A percentile compares a stretch with the other conserved stretches of the same genome.
Conservation (phyloP, 2,113 vertebrate species). For the Calidris pygmaea region DNA sequence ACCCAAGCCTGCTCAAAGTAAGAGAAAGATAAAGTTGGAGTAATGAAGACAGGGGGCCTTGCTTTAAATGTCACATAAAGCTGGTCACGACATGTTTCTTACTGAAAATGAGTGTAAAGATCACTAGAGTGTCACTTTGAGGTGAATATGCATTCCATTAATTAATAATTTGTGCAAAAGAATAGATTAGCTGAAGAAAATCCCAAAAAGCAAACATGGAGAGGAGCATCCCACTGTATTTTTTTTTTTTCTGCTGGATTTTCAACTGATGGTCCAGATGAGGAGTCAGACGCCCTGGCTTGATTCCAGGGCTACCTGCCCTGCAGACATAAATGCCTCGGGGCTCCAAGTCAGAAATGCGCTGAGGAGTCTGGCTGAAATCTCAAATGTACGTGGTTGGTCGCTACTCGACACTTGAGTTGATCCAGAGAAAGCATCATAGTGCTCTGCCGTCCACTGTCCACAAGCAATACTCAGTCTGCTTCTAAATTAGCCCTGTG, state of each 20-base stretch:
- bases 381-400: not conserved
- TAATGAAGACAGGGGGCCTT: not conserved
- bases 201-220: not conserved
- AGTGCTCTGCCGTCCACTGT: not conserved
- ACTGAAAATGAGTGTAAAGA: not conserved
- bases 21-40: not conserved
- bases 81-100: fast-evolving
- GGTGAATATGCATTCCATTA: not conserved
- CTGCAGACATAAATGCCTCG: not conserved
- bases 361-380: not conserved
- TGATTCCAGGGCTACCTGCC: not conserved
- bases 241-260: not conserved
- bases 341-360: not conserved
- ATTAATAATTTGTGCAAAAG: not conserved
- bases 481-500: not conserved
- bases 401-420: not conserved
- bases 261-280: not conserved
- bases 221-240: not conserved
- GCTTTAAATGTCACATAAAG: not conserved
- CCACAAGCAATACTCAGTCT: not conserved
- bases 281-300: not conserved
- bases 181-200: not conserved
- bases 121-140: not conserved
- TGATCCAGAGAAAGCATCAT: not conserved
- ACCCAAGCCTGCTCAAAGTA: not conserved